phyloP scores from a whole-genome alignment of 2,113 vertebrate genomes.

The Brachypodius melanocephalos region DNA sequence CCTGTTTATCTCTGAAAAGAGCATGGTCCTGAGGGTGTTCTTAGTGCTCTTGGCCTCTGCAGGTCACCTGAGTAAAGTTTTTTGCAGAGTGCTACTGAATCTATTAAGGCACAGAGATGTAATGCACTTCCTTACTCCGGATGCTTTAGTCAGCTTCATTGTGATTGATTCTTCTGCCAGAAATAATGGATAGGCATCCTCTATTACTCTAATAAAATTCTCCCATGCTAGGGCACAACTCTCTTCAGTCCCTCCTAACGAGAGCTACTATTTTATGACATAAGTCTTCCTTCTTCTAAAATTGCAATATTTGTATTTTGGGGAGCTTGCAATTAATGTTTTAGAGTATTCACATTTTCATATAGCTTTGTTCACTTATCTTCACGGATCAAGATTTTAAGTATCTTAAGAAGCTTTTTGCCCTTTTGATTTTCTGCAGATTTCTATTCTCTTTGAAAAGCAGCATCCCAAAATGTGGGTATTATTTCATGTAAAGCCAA shows the following conservation, averaged over 20 bases:
- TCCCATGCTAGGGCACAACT: neutral
- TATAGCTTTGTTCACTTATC: neutral
- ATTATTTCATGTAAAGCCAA: neutral
- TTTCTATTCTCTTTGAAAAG: neutral
- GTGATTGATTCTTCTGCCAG: neutral
- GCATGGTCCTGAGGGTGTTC: fast-evolving
- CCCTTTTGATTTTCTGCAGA: neutral
- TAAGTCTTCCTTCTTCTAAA: neutral
- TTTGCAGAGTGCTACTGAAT: neutral
- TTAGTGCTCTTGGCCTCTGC: neutral
- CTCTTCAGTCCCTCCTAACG: neutral
- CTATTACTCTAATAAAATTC: neutral
- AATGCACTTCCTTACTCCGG: neutral
- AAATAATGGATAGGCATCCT: neutral
- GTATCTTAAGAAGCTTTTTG: neutral
- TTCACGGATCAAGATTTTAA: neutral
- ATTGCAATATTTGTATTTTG: neutral
- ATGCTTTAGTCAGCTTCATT: neutral
- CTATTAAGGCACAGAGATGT: neutral
- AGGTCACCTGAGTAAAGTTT: neutral
- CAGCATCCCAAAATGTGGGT: neutral
- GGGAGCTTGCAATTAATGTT: fast-evolving
- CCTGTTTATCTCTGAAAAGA: neutral
- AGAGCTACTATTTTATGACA: neutral
- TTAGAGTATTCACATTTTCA: neutral